These are phyloP conservation scores for Amblyjoppa fuscipennis DNA, from an alignment of 2,888 invertebrate genomes.

Conservation along the genomic window DNA sequence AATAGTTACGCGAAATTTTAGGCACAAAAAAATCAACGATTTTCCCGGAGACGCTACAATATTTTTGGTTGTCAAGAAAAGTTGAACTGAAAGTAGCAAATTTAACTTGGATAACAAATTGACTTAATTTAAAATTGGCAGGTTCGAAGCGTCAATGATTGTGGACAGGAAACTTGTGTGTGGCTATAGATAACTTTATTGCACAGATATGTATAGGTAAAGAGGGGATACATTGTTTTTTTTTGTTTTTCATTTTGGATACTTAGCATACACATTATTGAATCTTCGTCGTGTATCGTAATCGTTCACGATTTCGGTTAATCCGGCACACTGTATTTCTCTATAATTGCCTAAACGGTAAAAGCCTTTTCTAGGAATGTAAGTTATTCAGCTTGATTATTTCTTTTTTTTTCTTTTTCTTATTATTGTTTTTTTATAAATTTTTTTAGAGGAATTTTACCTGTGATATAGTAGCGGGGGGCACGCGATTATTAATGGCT, in stretches of 20 bases:
- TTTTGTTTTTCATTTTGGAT: constrained; percentile 66
- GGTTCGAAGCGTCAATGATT: neutral
- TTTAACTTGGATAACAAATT: neutral
- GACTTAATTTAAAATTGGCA: neutral
- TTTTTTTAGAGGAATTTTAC: neutral
- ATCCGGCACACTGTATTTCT: constrained; percentile 59
- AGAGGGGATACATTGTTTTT: constrained; percentile 69
- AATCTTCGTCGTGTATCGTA: constrained; percentile 72
- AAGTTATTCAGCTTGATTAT: constrained; percentile 43
- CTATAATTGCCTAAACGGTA: constrained; percentile 67
- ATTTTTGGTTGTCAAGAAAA: neutral
- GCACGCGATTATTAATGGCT: constrained; percentile 57
- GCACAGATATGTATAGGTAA: constrained; percentile 83
- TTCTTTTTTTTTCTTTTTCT: constrained; percentile 19
- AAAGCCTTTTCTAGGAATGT: constrained; percentile 39
- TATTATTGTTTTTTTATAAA: constrained; percentile 15
- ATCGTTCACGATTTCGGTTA: constrained; percentile 56
- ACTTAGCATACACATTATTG: constrained; percentile 70
- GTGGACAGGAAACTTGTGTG: neutral
- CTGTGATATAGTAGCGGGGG: constrained; percentile 29
- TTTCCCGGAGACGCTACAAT: neutral
- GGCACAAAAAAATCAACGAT: neutral
- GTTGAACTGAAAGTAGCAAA: neutral
- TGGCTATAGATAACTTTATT: constrained; percentile 79
- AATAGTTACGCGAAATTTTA: neutral